Evolutionary conservation across 2,797 vertebrate species (phyloP), one percentile per base, ranked within the genome.

Genomic region (Hafferia zeledoni): DNA sequence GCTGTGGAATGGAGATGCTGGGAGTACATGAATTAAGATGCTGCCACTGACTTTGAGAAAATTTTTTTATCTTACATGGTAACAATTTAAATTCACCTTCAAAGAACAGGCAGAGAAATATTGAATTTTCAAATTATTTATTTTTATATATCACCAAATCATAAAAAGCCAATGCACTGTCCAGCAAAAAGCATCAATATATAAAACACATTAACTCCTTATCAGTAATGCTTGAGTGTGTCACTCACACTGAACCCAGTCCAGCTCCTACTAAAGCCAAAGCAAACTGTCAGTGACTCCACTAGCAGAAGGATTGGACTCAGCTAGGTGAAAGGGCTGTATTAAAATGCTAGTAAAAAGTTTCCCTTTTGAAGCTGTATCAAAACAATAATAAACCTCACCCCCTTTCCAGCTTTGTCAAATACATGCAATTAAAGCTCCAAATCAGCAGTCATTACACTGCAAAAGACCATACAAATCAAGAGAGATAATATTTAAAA

Each of bases 121-220:
- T 0, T 67, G 49, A 78, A 31, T 95, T 95, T 90, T 87, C 82
- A 88, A 87, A 94, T 88, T 39, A 74, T 97, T 97, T 97, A 97
- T 96, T 97, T 74, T 63, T 57, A 56, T 90, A 76, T 94, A 70
- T 94, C 89, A 96, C 88, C 61, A 94, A 94, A 96, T 96, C 90
- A 96, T 95, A 96, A 90, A 96, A 96, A 93, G 89, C 86, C 31
- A 57, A 90, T 74, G 52, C 71, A 94, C 72, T 59, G 63, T 95
- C 78, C 91, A 96, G 91, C 90, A 89, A 94, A 93, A 95, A 96
- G 79, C 89, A 81, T 88, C 87, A 53, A 94, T 85, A 94, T 93
- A 93, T 70, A 96, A 96, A 96, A 94, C 92, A 97, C 53, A 2
- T 59, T 53, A 70, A 74, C 64, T 89, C 31, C 0, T 81, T 59